Conservation (phyloP, 2,797 vertebrate genomes). For the Pipistrellus pipistrellus region DNA sequence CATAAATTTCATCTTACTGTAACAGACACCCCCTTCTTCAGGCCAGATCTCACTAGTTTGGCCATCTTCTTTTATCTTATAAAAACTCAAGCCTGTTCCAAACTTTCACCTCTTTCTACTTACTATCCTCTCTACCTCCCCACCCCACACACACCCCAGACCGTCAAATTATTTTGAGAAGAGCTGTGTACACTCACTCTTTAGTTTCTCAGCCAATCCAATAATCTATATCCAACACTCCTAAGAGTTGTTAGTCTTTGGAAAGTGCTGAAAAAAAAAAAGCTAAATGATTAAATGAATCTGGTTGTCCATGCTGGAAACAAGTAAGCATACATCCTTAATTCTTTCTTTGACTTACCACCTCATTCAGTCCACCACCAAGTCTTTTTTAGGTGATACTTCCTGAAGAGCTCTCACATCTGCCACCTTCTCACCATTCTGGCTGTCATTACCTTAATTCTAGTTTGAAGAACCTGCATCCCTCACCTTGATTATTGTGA, state of each 20-base stretch:
- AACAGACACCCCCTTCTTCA: neutral
- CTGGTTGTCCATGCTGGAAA: neutral
- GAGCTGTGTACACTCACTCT: neutral
- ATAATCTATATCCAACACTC: neutral
- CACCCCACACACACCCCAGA: no score
- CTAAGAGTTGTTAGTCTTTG: neutral
- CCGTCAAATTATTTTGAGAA: neutral
- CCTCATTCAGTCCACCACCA: neutral
- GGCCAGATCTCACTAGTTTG: neutral
- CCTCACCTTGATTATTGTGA: neutral
- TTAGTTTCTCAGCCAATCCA: neutral
- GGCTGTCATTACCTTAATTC: neutral
- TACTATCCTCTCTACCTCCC: neutral
- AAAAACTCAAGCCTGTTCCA: neutral
- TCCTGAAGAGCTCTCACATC: neutral
- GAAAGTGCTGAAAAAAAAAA: neutral
- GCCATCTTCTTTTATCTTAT: neutral
- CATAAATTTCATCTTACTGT: conserved; percentile 18
- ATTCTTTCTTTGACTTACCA: neutral
- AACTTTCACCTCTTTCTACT: neutral
- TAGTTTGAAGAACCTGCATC: neutral
- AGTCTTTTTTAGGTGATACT: neutral
- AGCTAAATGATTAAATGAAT: neutral
- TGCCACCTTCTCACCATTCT: neutral
- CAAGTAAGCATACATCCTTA: neutral